These are phyloP conservation scores for Myotis pilosus DNA, from an alignment of 2,797 vertebrate genomes.

Conservation along the genomic window DNA sequence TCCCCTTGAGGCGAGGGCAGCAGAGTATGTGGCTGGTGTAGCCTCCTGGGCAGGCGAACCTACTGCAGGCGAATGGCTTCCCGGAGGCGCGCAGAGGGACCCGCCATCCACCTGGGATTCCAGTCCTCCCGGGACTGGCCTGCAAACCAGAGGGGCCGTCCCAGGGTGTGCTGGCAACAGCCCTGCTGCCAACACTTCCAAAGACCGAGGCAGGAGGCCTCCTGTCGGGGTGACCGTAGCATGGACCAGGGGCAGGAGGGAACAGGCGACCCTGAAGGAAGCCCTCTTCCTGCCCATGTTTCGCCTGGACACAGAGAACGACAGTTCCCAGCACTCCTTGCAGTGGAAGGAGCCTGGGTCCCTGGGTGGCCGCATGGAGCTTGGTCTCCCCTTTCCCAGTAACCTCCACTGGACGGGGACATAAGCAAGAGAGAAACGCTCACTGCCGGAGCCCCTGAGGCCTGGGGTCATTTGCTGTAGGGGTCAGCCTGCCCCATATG, in stretches of 20 bases:
- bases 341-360: neutral
- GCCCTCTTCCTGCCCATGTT: neutral
- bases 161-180: neutral
- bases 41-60: neutral
- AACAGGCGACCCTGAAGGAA: neutral
- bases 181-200: neutral
- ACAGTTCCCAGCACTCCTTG: neutral
- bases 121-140: neutral
- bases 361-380: neutral
- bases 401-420: neutral
- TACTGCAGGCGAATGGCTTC: neutral
- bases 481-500: too few relatives aligned
- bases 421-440: neutral
- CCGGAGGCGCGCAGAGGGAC: neutral
- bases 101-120: neutral
- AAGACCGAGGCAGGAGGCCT: neutral
- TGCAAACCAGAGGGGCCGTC: neutral
- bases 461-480: accelerated
- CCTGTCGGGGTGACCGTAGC: neutral
- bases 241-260: neutral
- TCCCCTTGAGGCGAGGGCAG: neutral
- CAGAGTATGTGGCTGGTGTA: neutral
- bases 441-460: accelerated
- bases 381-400: accelerated
- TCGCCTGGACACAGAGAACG: neutral